Conservation (phyloP, 2,113 vertebrate genomes). For the Tragelaphus strepsiceros region DNA sequence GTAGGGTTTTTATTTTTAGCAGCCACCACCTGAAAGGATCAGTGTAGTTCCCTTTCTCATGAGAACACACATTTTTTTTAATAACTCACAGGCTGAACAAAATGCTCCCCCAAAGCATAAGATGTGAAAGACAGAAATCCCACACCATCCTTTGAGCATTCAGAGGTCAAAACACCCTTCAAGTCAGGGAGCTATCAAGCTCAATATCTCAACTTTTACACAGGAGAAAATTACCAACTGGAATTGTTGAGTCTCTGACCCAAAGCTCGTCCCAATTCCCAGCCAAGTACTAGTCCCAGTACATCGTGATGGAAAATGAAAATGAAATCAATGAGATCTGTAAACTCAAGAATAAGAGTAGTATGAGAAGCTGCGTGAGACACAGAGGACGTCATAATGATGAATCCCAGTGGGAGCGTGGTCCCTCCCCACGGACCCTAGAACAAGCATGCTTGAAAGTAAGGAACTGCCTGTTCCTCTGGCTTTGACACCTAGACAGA, state of each 20-base stretch:
- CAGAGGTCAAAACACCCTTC: not conserved
- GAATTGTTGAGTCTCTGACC: not conserved
- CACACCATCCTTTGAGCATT: not conserved
- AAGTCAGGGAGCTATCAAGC: not conserved
- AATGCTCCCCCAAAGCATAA: not conserved
- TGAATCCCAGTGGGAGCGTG: not conserved
- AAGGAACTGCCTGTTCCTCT: not conserved
- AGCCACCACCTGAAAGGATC: not conserved
- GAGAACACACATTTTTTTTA: not conserved
- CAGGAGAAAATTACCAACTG: not conserved
- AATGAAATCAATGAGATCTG: not conserved
- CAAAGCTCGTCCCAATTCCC: not conserved
- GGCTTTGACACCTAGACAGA: not conserved
- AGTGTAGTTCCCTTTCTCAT: not conserved
- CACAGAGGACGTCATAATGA: not conserved
- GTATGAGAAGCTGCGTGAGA: not conserved
- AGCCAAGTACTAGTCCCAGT: not conserved
- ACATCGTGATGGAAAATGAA: not conserved
- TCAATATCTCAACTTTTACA: not conserved
- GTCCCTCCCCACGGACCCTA: not conserved
- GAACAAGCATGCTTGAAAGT: not conserved
- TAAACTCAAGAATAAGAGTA: not conserved
- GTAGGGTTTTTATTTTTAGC: not conserved
- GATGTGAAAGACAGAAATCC: not conserved
- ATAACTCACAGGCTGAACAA: not conserved